These are phyloP conservation scores for Hemiscyllium ocellatum DNA, from an alignment of 2,113 vertebrate genomes.

Conservation along the genomic window DNA sequence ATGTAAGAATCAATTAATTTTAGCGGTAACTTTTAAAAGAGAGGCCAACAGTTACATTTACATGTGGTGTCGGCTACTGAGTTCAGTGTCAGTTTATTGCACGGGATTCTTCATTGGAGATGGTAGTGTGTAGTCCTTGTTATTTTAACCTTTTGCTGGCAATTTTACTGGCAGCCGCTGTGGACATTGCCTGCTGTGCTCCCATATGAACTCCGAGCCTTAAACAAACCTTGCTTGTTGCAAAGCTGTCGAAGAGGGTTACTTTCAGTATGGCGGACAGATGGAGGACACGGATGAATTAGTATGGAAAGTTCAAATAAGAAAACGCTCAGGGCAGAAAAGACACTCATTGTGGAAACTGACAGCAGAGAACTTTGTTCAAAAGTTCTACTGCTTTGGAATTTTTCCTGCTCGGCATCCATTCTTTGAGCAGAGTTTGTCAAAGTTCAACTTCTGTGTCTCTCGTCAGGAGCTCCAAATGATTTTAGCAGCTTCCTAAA, in stretches of 20 bases:
- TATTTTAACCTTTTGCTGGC: conserved; percentile 47
- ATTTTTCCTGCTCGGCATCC: not conserved
- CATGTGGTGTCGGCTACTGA: not conserved
- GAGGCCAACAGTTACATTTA: not conserved
- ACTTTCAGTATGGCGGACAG: conserved; percentile 46
- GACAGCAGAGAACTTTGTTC: not conserved
- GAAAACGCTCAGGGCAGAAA: not conserved
- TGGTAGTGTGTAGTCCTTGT: conserved; percentile 41
- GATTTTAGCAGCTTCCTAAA: not conserved
- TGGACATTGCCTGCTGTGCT: conserved; percentile 40
- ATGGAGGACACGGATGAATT: conserved; percentile 39
- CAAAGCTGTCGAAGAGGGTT: conserved; percentile 44
- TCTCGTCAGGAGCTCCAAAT: not conserved
- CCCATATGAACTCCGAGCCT: conserved; percentile 42
- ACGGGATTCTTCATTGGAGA: conserved; percentile 36
- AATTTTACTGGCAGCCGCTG: conserved; percentile 29
- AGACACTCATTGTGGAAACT: not conserved
- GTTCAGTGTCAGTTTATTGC: conserved; percentile 27
- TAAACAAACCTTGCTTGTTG: conserved; percentile 50
- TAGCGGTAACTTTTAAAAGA: not conserved
- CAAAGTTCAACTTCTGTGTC: not conserved
- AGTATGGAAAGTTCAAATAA: not conserved
- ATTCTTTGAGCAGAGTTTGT: not conserved
- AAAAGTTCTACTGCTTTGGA: not conserved
- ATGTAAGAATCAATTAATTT: not conserved